Evolutionary conservation across 2,113 vertebrate species (phyloP).

Genomic region (Erinaceus europaeus): DNA sequence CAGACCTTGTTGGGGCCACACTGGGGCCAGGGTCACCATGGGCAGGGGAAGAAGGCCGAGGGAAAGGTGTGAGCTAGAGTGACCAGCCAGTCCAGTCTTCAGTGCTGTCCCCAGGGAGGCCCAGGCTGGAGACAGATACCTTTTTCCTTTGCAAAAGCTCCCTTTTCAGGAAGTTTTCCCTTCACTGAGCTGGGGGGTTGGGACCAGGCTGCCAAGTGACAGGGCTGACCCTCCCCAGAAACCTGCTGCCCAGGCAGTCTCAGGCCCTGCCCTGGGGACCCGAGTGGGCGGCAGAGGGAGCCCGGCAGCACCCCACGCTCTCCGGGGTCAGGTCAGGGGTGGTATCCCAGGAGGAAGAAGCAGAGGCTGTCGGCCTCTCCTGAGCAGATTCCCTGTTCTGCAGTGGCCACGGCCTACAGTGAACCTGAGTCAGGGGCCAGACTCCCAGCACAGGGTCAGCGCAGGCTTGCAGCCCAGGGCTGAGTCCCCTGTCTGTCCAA

Average conservation of each 20-base stretch:
- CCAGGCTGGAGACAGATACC: neutral
- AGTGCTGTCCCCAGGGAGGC: neutral
- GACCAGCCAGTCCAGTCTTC: neutral
- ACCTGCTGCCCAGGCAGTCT: neutral
- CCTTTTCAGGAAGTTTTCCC: neutral
- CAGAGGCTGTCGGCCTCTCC: neutral
- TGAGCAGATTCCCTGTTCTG: rapidly evolving
- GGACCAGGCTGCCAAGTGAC: neutral
- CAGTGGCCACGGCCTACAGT: neutral
- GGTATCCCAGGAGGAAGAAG: neutral
- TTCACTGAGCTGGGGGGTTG: neutral
- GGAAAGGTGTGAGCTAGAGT: neutral
- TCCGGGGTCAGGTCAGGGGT: neutral
- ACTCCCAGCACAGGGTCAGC: neutral
- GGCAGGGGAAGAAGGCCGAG: neutral
- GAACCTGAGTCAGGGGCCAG: neutral
- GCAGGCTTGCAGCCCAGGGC: neutral
- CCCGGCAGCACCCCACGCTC: neutral
- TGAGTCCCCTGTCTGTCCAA: neutral
- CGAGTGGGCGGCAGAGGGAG: neutral
- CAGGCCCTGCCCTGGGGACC: neutral
- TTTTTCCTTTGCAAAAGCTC: neutral
- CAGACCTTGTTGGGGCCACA: neutral
- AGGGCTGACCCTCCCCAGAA: neutral
- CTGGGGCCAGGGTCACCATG: neutral